Base-by-base conservation (phyloP, 2,888 invertebrate species). In the Phortica magna region DNA sequence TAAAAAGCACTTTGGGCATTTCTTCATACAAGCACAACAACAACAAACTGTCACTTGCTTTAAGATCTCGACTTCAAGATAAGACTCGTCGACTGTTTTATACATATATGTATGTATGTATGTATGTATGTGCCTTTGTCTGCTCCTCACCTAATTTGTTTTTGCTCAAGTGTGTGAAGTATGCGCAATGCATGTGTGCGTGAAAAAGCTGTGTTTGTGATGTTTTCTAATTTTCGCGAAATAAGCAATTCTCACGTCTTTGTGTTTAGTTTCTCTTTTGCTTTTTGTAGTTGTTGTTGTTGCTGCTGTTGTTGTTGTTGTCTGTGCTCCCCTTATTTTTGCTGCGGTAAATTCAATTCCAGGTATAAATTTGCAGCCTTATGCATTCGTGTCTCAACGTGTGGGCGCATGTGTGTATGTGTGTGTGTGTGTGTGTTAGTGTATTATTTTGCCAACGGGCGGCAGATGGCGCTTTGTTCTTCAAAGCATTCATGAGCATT, bases 401-500 rank as follows among this genome's bases (percentile, higher is more conserved):
- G 17, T 17, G 61, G 17, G 17, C 17, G 61, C n/a, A n/a, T 78
- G 41, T 59, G 42, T 73, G 61, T 75, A 22, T 17, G 39, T 55
- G 61, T 67, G 70, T 72, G 77, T 76, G 73, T 81, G 80, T 72
- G 53, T 84, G 77, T 82, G 82, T 31, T 31, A 86, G 53, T 77
- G 61, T 78, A 74, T 80, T 78, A 78, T 85, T 85, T 81, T 75
- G 88, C 85, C 88, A 87, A 81, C 80, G 87, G 85, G 85, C 80
- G 77, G 78, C 81, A 75, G 80, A 73, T 83, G 48, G 64, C 19
- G 83, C 85, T 88, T 87, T 86, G 84, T 86, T 84, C 86, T 82
- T 86, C 86, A 88, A 86, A 86, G 87, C 79, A 78, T 77, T 79
- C 83, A 80, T n/a, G 43, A 43, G 43, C 10, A 7, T 43, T 43